These are phyloP conservation scores for Pogonognathellus flavescens DNA, from an alignment of 1,140 invertebrate genomes.

Conservation along the genomic window DNA sequence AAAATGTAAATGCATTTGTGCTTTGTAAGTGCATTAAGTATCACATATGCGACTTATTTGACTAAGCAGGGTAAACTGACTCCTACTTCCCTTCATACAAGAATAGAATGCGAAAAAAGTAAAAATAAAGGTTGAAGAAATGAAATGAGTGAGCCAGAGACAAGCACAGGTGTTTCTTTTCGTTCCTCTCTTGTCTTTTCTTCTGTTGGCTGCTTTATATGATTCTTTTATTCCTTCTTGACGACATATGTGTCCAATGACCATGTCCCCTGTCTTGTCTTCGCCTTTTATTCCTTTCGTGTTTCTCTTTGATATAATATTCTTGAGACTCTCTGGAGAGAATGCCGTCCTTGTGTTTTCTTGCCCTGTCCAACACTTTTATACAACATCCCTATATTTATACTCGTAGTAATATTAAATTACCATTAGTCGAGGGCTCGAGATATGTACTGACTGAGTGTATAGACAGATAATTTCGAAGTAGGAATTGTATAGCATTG, in stretches of 20 bases:
- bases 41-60: too few species aligned
- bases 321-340: not conserved
- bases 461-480: conserved; percentile 9
- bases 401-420: not conserved
- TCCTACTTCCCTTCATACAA: not conserved
- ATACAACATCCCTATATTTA: not conserved
- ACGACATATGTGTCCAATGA: conserved; percentile 49
- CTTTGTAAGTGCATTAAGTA: too few species aligned
- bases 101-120: conserved; percentile 10
- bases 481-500: not conserved
- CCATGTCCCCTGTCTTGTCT: conserved; percentile 41
- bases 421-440: not conserved
- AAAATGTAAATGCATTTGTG: too few species aligned
- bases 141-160: conserved; percentile 21
- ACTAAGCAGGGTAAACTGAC: too few species aligned
- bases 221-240: conserved; percentile 5
- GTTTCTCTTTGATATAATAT: conserved; percentile 40
- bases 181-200: conserved; percentile 26
- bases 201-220: conserved; percentile 20
- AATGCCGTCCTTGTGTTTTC: conserved; percentile 27
- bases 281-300: conserved; percentile 19
- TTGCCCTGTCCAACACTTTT: not conserved
- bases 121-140: conserved; percentile 29
- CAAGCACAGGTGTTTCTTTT: conserved; percentile 46
- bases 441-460: not conserved